Base-by-base conservation (phyloP, 2,797 vertebrate genomes). In the Micrastur ruficollis region DNA sequence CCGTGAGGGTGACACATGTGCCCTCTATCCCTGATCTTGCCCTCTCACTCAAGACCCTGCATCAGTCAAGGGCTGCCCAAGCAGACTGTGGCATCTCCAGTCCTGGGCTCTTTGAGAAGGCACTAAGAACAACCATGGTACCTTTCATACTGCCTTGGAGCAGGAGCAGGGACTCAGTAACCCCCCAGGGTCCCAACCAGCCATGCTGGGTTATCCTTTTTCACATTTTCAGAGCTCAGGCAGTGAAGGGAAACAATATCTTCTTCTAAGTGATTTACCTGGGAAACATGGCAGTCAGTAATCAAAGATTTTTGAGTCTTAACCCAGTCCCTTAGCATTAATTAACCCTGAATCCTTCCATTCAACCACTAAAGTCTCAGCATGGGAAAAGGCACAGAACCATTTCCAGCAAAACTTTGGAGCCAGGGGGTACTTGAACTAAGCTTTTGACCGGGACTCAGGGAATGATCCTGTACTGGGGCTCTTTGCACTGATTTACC, bases 341-440 rank as follows among this genome's bases (percentile, higher is more conserved):
- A 67, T 72, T 58, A 56, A 56, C 81, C 36, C 31, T 36, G 38
- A 81, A 55, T 73, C 23, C 21, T 90, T 90, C 44, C 53, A 67
- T 72, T 90, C 74, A 91, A 8, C 8, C 61, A 84, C 47, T 36
- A 22, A 93, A 95, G 82, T 32, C 31, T 74, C 71, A 90, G 40
- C 26, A 56, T 14, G 31, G 22, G 63, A 62, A 91, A 66, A 86
- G 18, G 7, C 53, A 49, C 25, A 76, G 44, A 67, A 82, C 11
- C 14, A 40, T 56, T 90, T 86, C 50, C 82, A 81, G 58, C 42
- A 68, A 76, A 80, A 71, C 34, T 86, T 11, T 59, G 61, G 18
- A 89, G 38, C 8, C 31, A 68, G 29, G 40, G 52, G 80, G 20
- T 61, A 55, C 40, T 31, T 65, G 85, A 92, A 52, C 4, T 5